Evolutionary conservation across 2,888 invertebrate genomes (phyloP).

Genomic region (Pollenia angustigena): DNA sequence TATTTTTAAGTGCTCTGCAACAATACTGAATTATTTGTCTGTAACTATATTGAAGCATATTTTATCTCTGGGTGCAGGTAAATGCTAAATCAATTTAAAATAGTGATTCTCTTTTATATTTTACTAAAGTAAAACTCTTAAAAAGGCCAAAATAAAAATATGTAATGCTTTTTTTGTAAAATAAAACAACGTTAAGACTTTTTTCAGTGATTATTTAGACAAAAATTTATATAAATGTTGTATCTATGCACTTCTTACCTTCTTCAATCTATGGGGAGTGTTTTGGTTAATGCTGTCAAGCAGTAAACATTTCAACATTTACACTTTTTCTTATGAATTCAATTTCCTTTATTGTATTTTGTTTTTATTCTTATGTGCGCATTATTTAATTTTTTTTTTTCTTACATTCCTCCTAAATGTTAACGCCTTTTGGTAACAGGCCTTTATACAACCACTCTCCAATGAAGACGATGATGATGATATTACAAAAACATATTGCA

Average conservation of each 20-base stretch:
- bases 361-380: conserved; percentile 39
- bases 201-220: too few relatives aligned
- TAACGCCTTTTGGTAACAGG: conserved; percentile 76
- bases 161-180: too few relatives aligned
- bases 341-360: conserved; percentile 65
- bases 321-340: conserved; percentile 64
- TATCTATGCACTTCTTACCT: background rate
- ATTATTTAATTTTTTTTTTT: conserved; percentile 55
- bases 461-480: conserved; percentile 47
- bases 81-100: too few relatives aligned
- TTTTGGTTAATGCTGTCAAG: conserved; percentile 76
- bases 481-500: conserved; percentile 74
- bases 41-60: too few relatives aligned
- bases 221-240: too few relatives aligned
- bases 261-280: background rate
- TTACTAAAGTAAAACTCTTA: too few relatives aligned
- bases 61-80: too few relatives aligned
- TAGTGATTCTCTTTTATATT: too few relatives aligned
- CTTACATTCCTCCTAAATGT: conserved; percentile 69
- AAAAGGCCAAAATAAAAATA: too few relatives aligned
- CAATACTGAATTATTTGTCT: too few relatives aligned
- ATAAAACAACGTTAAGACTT: too few relatives aligned
- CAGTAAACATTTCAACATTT: conserved; percentile 75
- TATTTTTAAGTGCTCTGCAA: too few relatives aligned
- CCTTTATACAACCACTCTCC: conserved; percentile 29